Evolutionary conservation across 2,113 vertebrate species (phyloP), one percentile per base, ranked within the genome.

Genomic region (Onychostruthus taczanowskii): DNA sequence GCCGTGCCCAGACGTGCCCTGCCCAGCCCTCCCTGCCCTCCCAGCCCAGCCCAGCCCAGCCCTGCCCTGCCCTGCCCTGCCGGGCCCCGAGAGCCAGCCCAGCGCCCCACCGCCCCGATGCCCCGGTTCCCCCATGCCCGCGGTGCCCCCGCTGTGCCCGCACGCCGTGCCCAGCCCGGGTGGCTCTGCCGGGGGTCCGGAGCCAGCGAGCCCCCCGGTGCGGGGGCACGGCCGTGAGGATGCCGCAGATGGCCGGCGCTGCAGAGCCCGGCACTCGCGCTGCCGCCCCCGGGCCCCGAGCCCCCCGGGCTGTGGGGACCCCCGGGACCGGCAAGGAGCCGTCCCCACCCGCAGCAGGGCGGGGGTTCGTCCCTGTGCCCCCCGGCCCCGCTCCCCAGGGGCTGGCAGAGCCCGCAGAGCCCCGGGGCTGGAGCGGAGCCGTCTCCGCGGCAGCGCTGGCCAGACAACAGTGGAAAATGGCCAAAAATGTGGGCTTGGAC

Each of bases 401-500:
- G 26, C 13, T 33, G 49, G 73, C 52, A 87, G 69, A 67, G 10
- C 69, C 12, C 1, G 4, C 59, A 12, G 31, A 41, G 85, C 59
- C 61, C 68, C 3, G 74, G 81, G 81, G 28, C 21, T 21, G 81
- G 90, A 43, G 46, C 7, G 1, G 66, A 84, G 87, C 94, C 5
- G 4, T 79, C 74, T 84, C 92, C 24, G 1, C 0, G 10, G 84
- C 17, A 35, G 62, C 24, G 0, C 0, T 39, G 90, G 72, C 70
- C 95, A 95, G 63, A 96, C 96, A 96, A 96, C 96, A 88, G 95
- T 96, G 96, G 95, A 95, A 79, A 20, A 4, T 10, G 72, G 95
- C 96, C 96, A 96, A 88, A 87, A 96, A 92, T 85, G 75, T 28
- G 76, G 68, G 2, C 41, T 84, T 31, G 49, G 39, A 31, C 94